Base-by-base conservation (phyloP, 2,888 invertebrate species). In the Troilus luridus region DNA sequence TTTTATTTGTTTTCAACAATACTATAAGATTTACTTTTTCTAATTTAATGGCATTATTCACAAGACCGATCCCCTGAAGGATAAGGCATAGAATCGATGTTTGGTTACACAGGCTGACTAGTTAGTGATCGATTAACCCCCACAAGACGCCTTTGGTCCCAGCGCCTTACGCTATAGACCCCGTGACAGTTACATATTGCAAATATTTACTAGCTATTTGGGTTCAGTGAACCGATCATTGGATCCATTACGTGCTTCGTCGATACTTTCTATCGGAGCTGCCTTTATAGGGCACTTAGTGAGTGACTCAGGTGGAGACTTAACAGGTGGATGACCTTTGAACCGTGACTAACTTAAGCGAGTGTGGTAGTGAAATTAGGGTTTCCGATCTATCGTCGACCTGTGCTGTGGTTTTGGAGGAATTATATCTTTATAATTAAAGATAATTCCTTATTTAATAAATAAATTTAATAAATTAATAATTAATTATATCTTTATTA, bases 111-210 rank as follows among this genome's bases (percentile, higher is more conserved):
- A 56, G 56, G n/a, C 85, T 58, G 85, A n/a, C 85, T 85, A 21
- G 85, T 85, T 85, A 85, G 85, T 85, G 85, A 85, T 85, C 56
- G 85, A 85, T 85, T 85, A 85, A 85, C 56, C 56, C 56, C 72
- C 56, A 58, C 56, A 85, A 56, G 56, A 85, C 56, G 21, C 85
- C n/a, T 27, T 41, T n/a, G 14, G n/a, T 56, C 12, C 3, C 56
- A n/a, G 11, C n/a, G 56, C 54, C 81, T 54, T 54, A 19, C 54
- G 54, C 85, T 85, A 85, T 85, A 85, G 85, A 21, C n/a, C 56
- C 11, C 56, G 56, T 54, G 85, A 85, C 72, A 58, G 85, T 58
- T 58, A 58, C 85, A 77, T 77, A 58, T 85, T 85, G 56, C 85
- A 85, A 85, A 85, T 85, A 85, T 85, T 85, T 85, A 85, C 54